phyloP scores from a whole-genome alignment of 2,888 invertebrate species.

The Volucella inflata region DNA sequence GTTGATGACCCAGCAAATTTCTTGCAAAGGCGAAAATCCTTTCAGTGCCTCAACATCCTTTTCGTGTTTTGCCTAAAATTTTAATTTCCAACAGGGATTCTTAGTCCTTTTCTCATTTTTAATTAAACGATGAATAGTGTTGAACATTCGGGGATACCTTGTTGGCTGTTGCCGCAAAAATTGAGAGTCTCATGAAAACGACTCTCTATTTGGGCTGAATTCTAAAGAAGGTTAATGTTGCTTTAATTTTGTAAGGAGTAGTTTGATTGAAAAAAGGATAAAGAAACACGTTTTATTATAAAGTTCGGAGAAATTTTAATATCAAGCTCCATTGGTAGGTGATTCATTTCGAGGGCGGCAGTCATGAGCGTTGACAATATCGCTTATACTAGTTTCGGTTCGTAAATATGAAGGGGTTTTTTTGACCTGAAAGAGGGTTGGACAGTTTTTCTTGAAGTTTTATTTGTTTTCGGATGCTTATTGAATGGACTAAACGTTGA shows the following conservation, averaged over 20 bases:
- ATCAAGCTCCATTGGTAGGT: constrained; percentile 9
- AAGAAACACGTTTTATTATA: background rate
- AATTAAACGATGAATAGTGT: constrained; percentile 37
- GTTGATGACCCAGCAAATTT: constrained; percentile 28
- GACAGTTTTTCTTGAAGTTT: too few species aligned
- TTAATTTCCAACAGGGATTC: constrained; percentile 9
- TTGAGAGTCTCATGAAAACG: constrained; percentile 23
- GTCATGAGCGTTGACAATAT: background rate
- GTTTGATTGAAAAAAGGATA: constrained; percentile 42
- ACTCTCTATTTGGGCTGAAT: constrained; percentile 21
- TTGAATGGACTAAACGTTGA: too few species aligned
- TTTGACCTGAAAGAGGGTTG: too few species aligned
- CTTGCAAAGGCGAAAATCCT: constrained; percentile 6
- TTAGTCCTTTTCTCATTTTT: constrained; percentile 29
- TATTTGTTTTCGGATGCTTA: too few species aligned
- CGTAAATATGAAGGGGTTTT: too few species aligned
- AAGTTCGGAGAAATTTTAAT: constrained; percentile 21
- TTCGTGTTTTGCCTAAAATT: constrained; percentile 6
- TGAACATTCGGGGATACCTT: constrained; percentile 7
- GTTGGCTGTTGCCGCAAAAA: constrained; percentile 5
- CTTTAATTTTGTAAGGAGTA: constrained; percentile 10
- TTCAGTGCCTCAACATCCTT: constrained; percentile 21
- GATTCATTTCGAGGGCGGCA: constrained; percentile 34
- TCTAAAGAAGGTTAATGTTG: constrained; percentile 4
- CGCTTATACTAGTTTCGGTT: background rate